Evolutionary conservation across 2,797 vertebrate species (phyloP), one percentile per base, ranked within the genome.

Genomic region (Arrhamphus sclerolepis): DNA sequence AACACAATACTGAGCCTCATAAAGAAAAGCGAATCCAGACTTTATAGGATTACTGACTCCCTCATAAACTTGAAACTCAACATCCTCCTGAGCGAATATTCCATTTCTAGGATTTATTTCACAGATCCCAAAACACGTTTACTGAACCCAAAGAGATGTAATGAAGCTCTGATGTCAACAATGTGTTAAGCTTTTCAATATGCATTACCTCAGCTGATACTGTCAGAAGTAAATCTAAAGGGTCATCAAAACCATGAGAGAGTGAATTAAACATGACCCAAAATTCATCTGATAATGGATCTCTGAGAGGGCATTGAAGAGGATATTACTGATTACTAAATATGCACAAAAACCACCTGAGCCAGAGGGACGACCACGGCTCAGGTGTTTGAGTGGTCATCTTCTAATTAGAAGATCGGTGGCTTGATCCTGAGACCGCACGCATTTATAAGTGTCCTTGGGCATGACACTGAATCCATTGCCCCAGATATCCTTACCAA

Each of bases 21-120:
- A 84, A 90, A 89, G 85, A 89, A 89, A 89, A 72, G 83, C 75
- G 84, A 89, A 90, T 83, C 83, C 85, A 87, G 78, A 88, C 82
- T 89, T 92, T 87, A 92, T 82, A 78, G 90, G 91, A 92, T 93
- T 92, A 92, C 78, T 16, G 64, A 73, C 72, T 84, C 67, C 65
- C 81, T 85, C 81, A 84, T 83, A 90, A 83, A 89, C 69, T 58
- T 74, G 57, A 50, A 87, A 85, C 74, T 84, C 72, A 46, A 79
- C 78, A 66, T 57, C 59, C 68, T 87, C 82, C 82, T 82, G 75
- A 58, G 83, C 75, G 75, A 86, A 87, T 87, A 65, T 77, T 80
- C 56, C 68, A 80, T 91, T 91, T 82, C 84, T 81, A 64, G 85
- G 86, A 89, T 91, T 91, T 89, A 81, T 83, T 87, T 82, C 77